Evolutionary conservation across 2,113 vertebrate genomes (phyloP).

Genomic region (Conger conger): DNA sequence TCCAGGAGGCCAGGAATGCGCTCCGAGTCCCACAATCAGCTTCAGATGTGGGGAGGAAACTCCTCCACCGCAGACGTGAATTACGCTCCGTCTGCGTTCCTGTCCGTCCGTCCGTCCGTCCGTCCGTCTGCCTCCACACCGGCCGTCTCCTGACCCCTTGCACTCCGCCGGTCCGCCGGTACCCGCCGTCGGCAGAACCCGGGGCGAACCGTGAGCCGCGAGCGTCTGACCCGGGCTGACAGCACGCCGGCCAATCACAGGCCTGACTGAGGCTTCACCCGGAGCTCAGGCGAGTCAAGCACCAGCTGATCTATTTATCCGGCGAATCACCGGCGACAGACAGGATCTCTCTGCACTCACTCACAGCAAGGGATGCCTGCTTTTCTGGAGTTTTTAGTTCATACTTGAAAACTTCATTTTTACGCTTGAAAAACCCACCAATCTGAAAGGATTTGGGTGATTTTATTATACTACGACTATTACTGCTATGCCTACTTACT

Average conservation of each 20-base stretch:
- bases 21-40: conserved; percentile 20
- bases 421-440: no score
- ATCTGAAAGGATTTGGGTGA: no score
- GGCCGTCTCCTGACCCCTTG: neutral
- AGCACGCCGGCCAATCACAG: neutral
- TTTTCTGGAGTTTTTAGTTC: no score
- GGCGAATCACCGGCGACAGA: neutral
- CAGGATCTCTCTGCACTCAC: no score
- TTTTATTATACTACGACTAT: no score
- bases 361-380: no score
- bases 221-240: neutral
- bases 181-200: neutral
- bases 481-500: no score
- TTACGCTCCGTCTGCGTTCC: neutral
- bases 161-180: neutral
- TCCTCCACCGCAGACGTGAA: neutral
- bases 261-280: neutral
- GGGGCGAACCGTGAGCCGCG: neutral
- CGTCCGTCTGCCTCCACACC: neutral
- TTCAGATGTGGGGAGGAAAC: conserved; percentile 35
- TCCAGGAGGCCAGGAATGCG: conserved; percentile 49
- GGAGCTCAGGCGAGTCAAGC: neutral
- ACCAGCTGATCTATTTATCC: neutral
- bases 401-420: no score
- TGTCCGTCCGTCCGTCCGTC: neutral